Conservation (phyloP, 2,888 invertebrate species). For the Rhagonycha lutea region DNA sequence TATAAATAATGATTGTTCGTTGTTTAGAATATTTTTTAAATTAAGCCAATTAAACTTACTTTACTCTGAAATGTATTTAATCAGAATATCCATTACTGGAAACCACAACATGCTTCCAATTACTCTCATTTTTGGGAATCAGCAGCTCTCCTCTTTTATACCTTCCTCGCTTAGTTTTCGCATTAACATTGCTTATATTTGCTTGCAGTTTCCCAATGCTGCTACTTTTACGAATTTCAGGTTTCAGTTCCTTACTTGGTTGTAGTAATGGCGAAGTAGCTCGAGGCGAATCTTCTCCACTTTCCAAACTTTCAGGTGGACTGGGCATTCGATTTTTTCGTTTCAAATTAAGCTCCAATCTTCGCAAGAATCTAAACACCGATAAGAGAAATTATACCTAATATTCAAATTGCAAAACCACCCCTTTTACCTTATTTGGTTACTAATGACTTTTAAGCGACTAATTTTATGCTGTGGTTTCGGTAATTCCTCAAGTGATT, state of each 20-base stretch:
- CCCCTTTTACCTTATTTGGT: conserved; percentile 71
- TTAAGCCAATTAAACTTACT: conserved; percentile 1
- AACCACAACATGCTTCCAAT: conserved; percentile 46
- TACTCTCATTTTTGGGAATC: conserved; percentile 41
- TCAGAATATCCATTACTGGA: conserved; percentile 51
- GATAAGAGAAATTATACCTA: neutral
- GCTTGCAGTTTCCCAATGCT: conserved; percentile 51
- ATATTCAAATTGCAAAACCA: neutral
- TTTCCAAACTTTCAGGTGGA: conserved; percentile 59
- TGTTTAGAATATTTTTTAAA: conserved; percentile 47
- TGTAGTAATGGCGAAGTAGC: conserved; percentile 67
- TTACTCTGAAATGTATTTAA: conserved; percentile 33
- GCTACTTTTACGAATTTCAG: conserved; percentile 53
- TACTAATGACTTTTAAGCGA: conserved; percentile 72
- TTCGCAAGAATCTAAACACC: conserved; percentile 66
- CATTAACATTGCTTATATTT: conserved; percentile 33
- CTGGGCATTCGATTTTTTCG: conserved; percentile 63
- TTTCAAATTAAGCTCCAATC: conserved; percentile 73
- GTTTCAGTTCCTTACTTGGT: conserved; percentile 48
- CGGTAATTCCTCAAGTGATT: conserved; percentile 61
- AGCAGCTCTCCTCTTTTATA: conserved; percentile 45
- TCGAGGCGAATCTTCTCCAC: conserved; percentile 63
- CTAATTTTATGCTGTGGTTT: conserved; percentile 66
- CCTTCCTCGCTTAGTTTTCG: conserved; percentile 40
- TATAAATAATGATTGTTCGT: conserved; percentile 50